Evolutionary conservation across 2,888 invertebrate genomes (phyloP), one percentile per base, ranked within the genome.

Genomic region (Abrostola tripartita): DNA sequence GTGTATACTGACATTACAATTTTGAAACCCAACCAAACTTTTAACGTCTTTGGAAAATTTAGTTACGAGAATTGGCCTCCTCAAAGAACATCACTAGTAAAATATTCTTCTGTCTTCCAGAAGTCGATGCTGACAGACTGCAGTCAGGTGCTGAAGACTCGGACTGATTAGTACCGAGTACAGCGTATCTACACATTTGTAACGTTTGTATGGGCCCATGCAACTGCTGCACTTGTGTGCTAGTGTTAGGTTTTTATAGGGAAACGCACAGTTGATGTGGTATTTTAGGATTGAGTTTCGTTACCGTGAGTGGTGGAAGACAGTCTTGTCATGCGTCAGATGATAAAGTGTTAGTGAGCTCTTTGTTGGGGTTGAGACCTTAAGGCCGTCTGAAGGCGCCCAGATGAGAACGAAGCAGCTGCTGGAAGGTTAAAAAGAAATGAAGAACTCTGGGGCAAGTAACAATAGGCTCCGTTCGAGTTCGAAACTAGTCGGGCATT

Each of bases 121-220:
- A 76, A 38, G 24, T 58, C n/a, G 11, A 72, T 7, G 72, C 54
- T 35, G 76, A 58, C 53, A 9, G 40, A 41, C 76, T 50, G 52
- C 71, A 52, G 40, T 50, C 60, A 9, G 41, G 58, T 37, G 54
- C 37, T 24, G 51, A 42, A n/a, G 66, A 42, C n/a, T 41, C 47
- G 11, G 38, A 38, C 35, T 14, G 59, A 12, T 37, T 42, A 37
- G 6, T 4, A 41, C 38, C 65, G 65, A 71, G 38, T 60, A 41
- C 59, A 37, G 41, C 52, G 40, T 12, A 12, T n/a, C 53, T 10
- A 37, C 44, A 37, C 38, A n/a, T 37, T 37, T 49, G 41, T 14
- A 37, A 11, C 54, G 37, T 37, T 41, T 35, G 44, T 37, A 24
- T 64, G 38, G 1, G n/a, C 11, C 8, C n/a, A 41, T 11, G 24